These are phyloP conservation scores for Poecilia velifera DNA, from an alignment of 2,797 vertebrate genomes.

Conservation along the genomic window DNA sequence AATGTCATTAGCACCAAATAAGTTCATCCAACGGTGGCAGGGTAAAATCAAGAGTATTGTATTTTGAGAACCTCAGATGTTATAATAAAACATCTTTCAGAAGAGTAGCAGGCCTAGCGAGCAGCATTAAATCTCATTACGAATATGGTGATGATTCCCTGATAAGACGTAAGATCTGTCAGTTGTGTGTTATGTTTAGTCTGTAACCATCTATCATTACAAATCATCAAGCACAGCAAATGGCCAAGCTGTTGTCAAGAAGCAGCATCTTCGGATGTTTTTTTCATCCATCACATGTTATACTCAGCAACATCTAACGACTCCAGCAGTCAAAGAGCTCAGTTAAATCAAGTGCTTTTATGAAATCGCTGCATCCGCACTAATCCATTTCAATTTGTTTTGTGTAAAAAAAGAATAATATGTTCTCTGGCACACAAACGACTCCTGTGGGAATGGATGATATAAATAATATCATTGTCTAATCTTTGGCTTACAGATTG, in stretches of 20 bases:
- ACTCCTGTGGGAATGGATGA: neutral
- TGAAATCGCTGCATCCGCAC: slow-evolving; percentile 6
- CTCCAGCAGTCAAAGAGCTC: slow-evolving; percentile 20
- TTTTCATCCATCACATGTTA: slow-evolving; percentile 5
- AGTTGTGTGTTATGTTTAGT: neutral
- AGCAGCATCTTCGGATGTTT: slow-evolving; percentile 3
- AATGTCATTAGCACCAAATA: neutral
- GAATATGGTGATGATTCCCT: neutral
- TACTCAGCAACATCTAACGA: neutral
- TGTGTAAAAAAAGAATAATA: slow-evolving; percentile 15
- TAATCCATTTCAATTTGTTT: slow-evolving; percentile 6
- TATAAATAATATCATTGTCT: slow-evolving; percentile 46
- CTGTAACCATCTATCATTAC: neutral
- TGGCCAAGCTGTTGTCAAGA: slow-evolving; percentile 10
- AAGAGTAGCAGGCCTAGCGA: neutral
- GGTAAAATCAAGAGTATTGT: slow-evolving; percentile 14
- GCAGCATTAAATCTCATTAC: neutral
- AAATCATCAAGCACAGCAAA: slow-evolving; percentile 17
- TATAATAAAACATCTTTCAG: neutral
- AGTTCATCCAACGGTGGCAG: neutral
- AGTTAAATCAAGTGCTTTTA: slow-evolving; percentile 16
- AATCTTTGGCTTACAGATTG: slow-evolving; percentile 44
- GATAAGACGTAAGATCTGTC: neutral
- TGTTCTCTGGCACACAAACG: slow-evolving; percentile 18
- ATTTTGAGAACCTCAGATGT: neutral